Evolutionary conservation across 1,140 invertebrate species (phyloP).

Genomic region (Diabrotica undecimpunctata): DNA sequence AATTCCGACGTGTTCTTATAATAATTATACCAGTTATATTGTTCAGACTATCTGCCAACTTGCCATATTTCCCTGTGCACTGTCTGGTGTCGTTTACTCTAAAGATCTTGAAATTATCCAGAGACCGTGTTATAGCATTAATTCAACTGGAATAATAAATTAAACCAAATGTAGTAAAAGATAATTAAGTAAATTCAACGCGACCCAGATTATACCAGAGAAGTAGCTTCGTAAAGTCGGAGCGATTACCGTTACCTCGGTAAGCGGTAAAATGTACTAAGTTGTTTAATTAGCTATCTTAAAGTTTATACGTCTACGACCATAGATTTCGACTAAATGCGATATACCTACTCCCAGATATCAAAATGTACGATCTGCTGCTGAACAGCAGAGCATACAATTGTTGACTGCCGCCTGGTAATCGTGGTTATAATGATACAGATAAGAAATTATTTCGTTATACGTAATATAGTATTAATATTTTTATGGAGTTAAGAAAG

Average conservation of each 20-base stretch:
- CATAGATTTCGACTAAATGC: background rate
- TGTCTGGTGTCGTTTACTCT: background rate
- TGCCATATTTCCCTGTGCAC: background rate
- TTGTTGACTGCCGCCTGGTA: too few relatives aligned
- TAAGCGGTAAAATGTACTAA: conserved; percentile 18
- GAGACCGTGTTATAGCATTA: background rate
- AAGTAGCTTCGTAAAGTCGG: conserved; percentile 13
- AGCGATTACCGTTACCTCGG: conserved; percentile 18
- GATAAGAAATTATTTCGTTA: too few relatives aligned
- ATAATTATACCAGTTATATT: too few relatives aligned
- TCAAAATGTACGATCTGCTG: conserved; percentile 9
- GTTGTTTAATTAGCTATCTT: conserved; percentile 20
- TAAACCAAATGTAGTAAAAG: conserved; percentile 10
- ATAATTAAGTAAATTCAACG: conserved; percentile 17
- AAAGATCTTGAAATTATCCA: background rate
- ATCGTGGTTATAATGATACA: too few relatives aligned
- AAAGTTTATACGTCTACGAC: conserved; percentile 18
- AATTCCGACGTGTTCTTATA: too few relatives aligned
- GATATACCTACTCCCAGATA: background rate
- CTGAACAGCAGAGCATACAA: background rate
- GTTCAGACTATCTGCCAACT: too few relatives aligned
- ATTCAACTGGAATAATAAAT: conserved; percentile 14
- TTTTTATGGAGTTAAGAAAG: too few relatives aligned
- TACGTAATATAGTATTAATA: too few relatives aligned
- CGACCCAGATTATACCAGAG: conserved; percentile 15